Conservation (phyloP, 2,797 vertebrate genomes). For the Mergus octosetaceus region DNA sequence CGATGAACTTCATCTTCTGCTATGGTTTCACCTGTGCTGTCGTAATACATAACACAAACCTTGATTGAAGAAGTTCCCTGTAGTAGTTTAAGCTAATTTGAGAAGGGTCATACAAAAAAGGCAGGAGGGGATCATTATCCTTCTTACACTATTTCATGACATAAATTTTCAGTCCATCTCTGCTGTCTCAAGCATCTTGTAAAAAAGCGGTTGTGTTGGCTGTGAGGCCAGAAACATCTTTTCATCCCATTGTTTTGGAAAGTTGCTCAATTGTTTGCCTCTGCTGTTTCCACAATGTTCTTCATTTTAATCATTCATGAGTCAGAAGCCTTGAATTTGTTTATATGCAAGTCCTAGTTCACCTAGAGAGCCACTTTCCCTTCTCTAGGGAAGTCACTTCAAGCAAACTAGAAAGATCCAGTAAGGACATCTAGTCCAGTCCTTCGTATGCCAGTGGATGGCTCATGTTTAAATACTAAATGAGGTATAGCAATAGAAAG, state of each 20-base stretch:
- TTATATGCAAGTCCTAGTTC: constrained; percentile 15
- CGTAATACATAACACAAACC: not conserved
- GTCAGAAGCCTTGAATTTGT: constrained; percentile 3
- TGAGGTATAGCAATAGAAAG: constrained; percentile 17
- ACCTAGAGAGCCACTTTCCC: not conserved
- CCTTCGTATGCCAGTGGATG: not conserved
- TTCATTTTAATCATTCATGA: constrained; percentile 38
- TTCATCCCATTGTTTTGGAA: not conserved
- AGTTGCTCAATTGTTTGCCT: not conserved
- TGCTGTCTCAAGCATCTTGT: not conserved
- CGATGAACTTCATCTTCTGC: not conserved
- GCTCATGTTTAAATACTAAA: constrained; percentile 5
- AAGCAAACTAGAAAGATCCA: constrained; percentile 22
- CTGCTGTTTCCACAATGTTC: not conserved
- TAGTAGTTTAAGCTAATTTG: constrained; percentile 27
- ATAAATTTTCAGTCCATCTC: not conserved
- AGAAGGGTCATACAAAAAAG: not conserved
- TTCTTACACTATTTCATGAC: not conserved
- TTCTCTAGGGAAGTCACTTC: not conserved
- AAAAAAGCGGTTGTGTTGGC: not conserved
- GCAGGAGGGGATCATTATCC: not conserved
- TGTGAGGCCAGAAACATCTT: not conserved
- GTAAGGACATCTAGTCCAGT: not conserved
- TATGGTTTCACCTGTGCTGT: not conserved
- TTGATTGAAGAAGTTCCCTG: constrained; percentile 10